Conservation (phyloP, 23 tunicate species). For the Phallusia fumigata region DNA sequence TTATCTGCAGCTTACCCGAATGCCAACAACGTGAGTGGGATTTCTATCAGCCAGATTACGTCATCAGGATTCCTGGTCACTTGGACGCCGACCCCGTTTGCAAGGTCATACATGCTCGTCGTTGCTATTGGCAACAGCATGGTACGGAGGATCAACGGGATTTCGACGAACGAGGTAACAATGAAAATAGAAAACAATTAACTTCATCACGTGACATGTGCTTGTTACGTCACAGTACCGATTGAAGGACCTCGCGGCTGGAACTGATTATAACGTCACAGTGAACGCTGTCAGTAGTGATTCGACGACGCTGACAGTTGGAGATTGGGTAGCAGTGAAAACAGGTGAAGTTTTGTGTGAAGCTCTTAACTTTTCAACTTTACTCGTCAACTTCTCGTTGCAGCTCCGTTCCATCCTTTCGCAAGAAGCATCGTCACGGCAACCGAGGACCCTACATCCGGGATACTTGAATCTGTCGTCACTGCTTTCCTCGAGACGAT, state of each 20-base stretch:
- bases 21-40: constrained; percentile 36
- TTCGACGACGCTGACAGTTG: neutral
- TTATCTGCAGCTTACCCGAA: constrained; percentile 43
- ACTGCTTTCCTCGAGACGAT: neutral
- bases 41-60: constrained; percentile 16
- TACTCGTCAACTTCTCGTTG: no score
- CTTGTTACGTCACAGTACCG: constrained; percentile 24
- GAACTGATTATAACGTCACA: constrained; percentile 56
- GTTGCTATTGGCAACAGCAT: constrained; percentile 15
- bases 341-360: no score
- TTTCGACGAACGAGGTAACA: constrained; percentile 12
- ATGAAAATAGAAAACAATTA: neutral
- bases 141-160: constrained; percentile 13
- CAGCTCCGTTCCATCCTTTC: neutral
- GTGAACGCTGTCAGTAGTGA: constrained; percentile 45
- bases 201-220: neutral
- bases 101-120: constrained; percentile 54
- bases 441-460: neutral
- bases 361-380: no score
- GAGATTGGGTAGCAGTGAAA: constrained; percentile 18
- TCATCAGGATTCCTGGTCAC: constrained; percentile 32
- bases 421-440: constrained; percentile 5
- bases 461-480: constrained; percentile 9
- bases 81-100: constrained; percentile 69
- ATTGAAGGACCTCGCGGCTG: constrained; percentile 30